Evolutionary conservation across 2,113 vertebrate species (phyloP), one percentile per base, ranked within the genome.

Genomic region (Beaufortia kweichowensis): DNA sequence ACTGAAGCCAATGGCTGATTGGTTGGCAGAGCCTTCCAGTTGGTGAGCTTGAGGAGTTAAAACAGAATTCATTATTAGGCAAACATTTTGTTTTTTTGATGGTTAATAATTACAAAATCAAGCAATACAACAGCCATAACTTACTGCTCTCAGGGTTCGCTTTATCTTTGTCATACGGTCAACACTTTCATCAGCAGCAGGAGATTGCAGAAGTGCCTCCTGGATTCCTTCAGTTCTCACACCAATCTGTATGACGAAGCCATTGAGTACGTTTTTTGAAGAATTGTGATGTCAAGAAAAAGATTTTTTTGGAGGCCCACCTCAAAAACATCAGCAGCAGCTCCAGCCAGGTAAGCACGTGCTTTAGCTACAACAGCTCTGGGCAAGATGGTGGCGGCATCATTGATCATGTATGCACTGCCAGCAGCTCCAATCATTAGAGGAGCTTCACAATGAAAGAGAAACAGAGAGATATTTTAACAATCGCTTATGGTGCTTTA

Each of bases 271-370:
- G 33, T 0, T 31, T 0, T 33, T 15, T 19, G 3, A 33, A 31
- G 33, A 1, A n/a, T 35, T 19, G 4, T 4, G 65, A 35, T 31
- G 21, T 6, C 10, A 26, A 6, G 23, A 29, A 23, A 24, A 3
- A n/a, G 24, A 14, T n/a, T 1, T 46, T 28, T 0, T 10, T 63
- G 66, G 56, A 14, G 17, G 3, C 29, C 84, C 88, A 95, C 94
- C 93, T 96, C 94, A 63, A 92, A 41, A 75, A 94, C 77, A 85
- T 95, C 92, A 83, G 91, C 88, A 81, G 90, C 86, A 6, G 85
- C 90, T 56, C 94, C 94, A 78, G 91, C 81, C 24, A 91, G 33
- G 84, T 90, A 91, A 2, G 89, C 91, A 26, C 57, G 83, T 64
- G 93, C 41, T 84, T 93, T 95, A 60, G 89, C 85, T 53, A 93